A percentile compares a stretch with the other conserved stretches of the same genome.
Evolutionary conservation across 2,888 invertebrate species (phyloP).

Genomic region (Himalopsyche japonica): DNA sequence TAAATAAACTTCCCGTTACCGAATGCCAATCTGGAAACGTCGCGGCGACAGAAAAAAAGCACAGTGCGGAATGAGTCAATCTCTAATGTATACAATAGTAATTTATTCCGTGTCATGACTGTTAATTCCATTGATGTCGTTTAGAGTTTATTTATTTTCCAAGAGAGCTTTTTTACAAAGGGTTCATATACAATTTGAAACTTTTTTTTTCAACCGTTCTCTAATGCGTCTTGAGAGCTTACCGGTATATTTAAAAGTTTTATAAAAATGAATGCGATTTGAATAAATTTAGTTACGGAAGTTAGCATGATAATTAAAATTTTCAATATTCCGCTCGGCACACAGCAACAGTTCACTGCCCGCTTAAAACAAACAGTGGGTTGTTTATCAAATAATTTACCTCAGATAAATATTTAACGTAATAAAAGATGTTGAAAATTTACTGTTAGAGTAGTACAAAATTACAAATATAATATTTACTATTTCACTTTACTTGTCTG

Average conservation of each 20-base stretch:
- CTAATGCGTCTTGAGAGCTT: neutral
- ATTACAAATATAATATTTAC: too few species aligned
- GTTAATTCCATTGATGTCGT: neutral
- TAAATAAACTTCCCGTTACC: conserved; percentile 19
- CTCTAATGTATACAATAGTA: neutral
- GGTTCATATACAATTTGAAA: neutral
- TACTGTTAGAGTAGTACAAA: too few species aligned
- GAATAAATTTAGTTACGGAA: neutral
- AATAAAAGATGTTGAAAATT: too few species aligned
- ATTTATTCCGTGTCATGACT: neutral
- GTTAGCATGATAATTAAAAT: too few species aligned
- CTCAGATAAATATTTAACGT: too few species aligned
- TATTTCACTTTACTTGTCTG: too few species aligned
- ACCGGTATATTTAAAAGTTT: neutral
- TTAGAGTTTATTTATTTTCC: neutral
- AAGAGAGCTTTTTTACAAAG: neutral
- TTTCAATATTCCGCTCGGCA: too few species aligned
- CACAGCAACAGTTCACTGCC: too few species aligned
- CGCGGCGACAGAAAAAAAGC: neutral
- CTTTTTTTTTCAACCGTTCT: too few species aligned
- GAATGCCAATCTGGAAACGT: neutral
- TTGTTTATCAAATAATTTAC: too few species aligned
- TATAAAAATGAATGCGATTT: neutral
- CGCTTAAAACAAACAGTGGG: too few species aligned
- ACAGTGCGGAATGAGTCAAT: neutral